These are phyloP conservation scores for Chloroceryle inda DNA, from an alignment of 2,797 vertebrate species.

Conservation along the genomic window DNA sequence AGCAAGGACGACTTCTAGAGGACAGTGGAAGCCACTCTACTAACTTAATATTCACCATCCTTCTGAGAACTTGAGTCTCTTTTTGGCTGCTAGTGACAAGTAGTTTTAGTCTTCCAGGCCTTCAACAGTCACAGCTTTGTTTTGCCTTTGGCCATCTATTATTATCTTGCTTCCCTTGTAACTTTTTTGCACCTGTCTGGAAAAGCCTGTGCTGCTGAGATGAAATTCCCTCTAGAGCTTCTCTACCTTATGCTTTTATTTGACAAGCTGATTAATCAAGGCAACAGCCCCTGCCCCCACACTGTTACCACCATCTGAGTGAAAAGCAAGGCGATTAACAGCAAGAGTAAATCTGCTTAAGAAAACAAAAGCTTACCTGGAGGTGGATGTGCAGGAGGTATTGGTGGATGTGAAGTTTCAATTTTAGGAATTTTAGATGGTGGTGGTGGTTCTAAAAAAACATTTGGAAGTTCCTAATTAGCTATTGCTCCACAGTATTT, in stretches of 20 bases:
- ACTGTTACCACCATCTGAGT: not conserved
- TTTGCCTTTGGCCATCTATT: not conserved
- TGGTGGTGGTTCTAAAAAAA: conserved; percentile 89
- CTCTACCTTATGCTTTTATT: not conserved
- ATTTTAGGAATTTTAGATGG: conserved; percentile 93
- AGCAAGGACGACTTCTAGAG: not conserved
- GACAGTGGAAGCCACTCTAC: not conserved
- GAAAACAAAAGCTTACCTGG: conserved; percentile 83
- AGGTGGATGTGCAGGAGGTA: conserved; percentile 90
- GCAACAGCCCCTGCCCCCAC: not conserved
- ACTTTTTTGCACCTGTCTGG: not conserved
- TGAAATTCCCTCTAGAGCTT: not conserved
- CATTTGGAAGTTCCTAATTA: not conserved
- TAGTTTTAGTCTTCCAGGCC: not conserved
- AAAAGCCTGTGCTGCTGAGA: not conserved
- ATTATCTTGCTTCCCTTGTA: not conserved
- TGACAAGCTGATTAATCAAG: not conserved
- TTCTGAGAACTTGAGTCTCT: not conserved
- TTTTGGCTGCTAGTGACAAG: not conserved
- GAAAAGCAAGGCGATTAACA: not conserved
- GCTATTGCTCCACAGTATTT: not conserved
- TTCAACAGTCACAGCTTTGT: not conserved
- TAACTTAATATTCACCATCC: not conserved
- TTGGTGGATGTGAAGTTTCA: conserved; percentile 92
- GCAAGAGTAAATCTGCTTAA: not conserved